Percentiles rank a stretch among this genome's conserved stretches.
Evolutionary conservation across 2,888 invertebrate genomes (phyloP).

Genomic region (Meandrusa payeni): DNA sequence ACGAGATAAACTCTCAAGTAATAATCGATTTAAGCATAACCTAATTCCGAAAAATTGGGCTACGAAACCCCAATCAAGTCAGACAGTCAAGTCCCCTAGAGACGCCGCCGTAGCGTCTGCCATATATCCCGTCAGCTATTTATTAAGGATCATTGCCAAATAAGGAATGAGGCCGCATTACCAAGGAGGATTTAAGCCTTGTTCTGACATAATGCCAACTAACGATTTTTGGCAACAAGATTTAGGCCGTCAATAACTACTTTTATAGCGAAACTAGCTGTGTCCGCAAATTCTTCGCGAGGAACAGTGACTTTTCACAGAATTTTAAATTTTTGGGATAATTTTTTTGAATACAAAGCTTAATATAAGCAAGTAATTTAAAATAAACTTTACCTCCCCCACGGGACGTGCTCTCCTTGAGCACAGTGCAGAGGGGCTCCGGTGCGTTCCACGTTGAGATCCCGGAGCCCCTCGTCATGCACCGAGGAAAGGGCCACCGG

Average conservation of each 20-base stretch:
- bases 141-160: constrained; percentile 21
- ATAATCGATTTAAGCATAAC: constrained; percentile 22
- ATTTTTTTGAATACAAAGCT: too few relatives aligned
- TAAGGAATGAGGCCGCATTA: constrained; percentile 14
- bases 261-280: too few relatives aligned
- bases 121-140: constrained; percentile 5
- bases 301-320: too few relatives aligned
- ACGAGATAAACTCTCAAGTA: neutral
- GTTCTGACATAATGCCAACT: constrained; percentile 12
- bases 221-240: constrained; percentile 11
- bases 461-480: too few relatives aligned
- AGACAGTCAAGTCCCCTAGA: constrained; percentile 8
- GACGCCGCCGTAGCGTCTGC: constrained; percentile 15
- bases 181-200: constrained; percentile 8
- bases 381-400: too few relatives aligned
- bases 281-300: too few relatives aligned
- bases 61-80: constrained; percentile 9
- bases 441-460: too few relatives aligned
- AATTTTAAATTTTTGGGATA: too few relatives aligned
- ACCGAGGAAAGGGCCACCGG: too few relatives aligned
- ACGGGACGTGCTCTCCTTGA: too few relatives aligned
- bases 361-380: too few relatives aligned
- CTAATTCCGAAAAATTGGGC: constrained; percentile 18
- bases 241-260: neutral
- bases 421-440: too few relatives aligned